A percentile compares a stretch with the other conserved stretches of the same genome.
Evolutionary conservation across 2,797 vertebrate genomes (phyloP).

Genomic region (Jordanella pulchra): DNA sequence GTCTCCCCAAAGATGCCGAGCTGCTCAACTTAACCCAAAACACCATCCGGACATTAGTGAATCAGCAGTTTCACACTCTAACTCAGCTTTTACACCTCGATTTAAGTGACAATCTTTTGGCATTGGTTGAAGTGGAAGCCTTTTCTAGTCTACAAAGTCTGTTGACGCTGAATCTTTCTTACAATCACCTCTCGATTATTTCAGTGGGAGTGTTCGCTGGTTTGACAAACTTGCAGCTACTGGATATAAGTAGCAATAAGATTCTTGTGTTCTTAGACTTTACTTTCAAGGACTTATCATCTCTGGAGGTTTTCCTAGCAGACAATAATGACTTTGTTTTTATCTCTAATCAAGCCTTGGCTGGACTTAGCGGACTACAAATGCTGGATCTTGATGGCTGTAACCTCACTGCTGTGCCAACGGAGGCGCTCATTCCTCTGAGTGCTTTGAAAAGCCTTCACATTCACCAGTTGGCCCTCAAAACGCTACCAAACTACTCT

Average conservation of each 20-base stretch:
- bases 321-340: constrained; percentile 86
- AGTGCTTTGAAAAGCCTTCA: constrained; percentile 69
- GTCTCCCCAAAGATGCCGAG: constrained; percentile 72
- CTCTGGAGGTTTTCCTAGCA: constrained; percentile 78
- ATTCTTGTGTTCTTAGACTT: constrained; percentile 87
- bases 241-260: constrained; percentile 86
- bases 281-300: constrained; percentile 80
- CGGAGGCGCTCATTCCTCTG: constrained; percentile 80
- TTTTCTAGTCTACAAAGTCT: constrained; percentile 81
- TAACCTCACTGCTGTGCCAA: constrained; percentile 84
- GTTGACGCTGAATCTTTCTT: constrained; percentile 75
- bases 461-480: constrained; percentile 75
- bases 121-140: constrained; percentile 76
- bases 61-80: constrained; percentile 78
- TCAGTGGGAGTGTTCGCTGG: constrained; percentile 80
- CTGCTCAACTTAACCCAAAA: constrained; percentile 84
- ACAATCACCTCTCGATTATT: constrained; percentile 84
- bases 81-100: constrained; percentile 82
- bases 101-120: constrained; percentile 81
- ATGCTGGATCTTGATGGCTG: constrained; percentile 82
- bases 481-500: constrained; percentile 76
- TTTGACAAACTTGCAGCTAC: constrained; percentile 74
- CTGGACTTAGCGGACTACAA: constrained; percentile 76
- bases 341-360: constrained; percentile 82
- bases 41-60: constrained; percentile 77